phyloP scores from a whole-genome alignment of 2,797 vertebrate genomes.

The Schizothorax lantsangensis region DNA sequence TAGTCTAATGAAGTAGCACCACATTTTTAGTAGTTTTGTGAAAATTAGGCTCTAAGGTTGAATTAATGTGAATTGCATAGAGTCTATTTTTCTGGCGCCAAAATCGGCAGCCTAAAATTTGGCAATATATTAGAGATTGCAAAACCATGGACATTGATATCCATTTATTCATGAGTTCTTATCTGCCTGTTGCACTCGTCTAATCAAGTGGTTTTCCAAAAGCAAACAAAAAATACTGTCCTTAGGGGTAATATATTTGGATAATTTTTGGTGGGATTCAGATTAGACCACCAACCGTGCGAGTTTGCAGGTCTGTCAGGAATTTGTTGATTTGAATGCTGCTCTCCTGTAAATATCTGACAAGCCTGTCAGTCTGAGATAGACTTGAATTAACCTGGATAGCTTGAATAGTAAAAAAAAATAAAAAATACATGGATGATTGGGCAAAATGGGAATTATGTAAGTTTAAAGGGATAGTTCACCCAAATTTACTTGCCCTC shows the following conservation, averaged over 20 bases:
- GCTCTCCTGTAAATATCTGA: constrained; percentile 19
- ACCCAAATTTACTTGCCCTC: no score
- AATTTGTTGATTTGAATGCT: constrained; percentile 52
- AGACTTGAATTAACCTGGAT: background rate
- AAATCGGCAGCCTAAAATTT: constrained; percentile 71
- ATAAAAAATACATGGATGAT: background rate
- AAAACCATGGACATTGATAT: constrained; percentile 78
- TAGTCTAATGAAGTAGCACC: constrained; percentile 16
- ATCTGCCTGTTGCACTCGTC: constrained; percentile 72
- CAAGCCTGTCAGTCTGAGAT: constrained; percentile 13
- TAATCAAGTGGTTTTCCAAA: constrained; percentile 79
- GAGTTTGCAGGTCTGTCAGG: constrained; percentile 59
- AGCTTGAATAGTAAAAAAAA: background rate
- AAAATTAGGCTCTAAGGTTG: background rate
- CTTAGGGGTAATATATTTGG: constrained; percentile 66
- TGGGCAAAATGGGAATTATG: background rate
- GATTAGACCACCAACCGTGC: constrained; percentile 60
- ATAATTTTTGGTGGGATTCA: constrained; percentile 63
- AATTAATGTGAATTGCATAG: constrained; percentile 36
- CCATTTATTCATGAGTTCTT: constrained; percentile 74
- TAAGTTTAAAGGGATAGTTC: background rate
- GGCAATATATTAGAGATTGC: constrained; percentile 68
- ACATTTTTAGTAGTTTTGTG: constrained; percentile 9
- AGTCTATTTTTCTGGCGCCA: constrained; percentile 63
- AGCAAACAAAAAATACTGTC: constrained; percentile 59